Evolutionary conservation across 2,888 invertebrate genomes (phyloP), one percentile per base, ranked within the genome.

Genomic region (Aphodius granarius): DNA sequence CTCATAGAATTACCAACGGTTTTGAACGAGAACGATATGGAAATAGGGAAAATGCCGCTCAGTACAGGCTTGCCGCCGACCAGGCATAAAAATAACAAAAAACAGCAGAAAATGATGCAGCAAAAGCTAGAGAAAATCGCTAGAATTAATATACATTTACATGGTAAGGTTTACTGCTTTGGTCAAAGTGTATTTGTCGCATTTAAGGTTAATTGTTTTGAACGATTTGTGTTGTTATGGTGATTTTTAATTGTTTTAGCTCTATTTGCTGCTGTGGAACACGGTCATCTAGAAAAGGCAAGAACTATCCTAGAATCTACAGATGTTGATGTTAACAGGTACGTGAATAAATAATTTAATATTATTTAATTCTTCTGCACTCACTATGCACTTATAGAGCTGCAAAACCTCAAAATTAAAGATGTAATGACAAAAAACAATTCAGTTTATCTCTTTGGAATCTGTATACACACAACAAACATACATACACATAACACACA

Each of bases 261-360:
- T 73, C 90, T 98, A 71, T 97, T 98, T 86, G 95, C 96, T 63
- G 98, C 98, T 5, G 96, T 98, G 63, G 98, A 98, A 88, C 96
- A 97, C 88, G 97, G 97, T 73, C 97, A 98, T 86, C 88, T 97
- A 83, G 97, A 97, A 84, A 95, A 96, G 85, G 96, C 97, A 6
- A 91, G 94, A 82, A 94, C 95, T 74, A 97, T 98, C 84, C 89
- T 98, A 84, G 95, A 97, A 84, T 95, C 96, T 21, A 95, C 96
- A 0, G 95, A 96, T 85, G 94, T 97, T 74, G 96, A 98, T 86
- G 94, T 98, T 76, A 98, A 98, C 89, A 95, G 96, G 97, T 97
- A 89, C 86, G 86, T 79, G 63, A 62, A 13, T 64, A 64, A 17
- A 64, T 23, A 20, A 23, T 16, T 43, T 66, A 62, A 6, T 66